A percentile compares a stretch with the other conserved stretches of the same genome.
These are phyloP conservation scores for Notarius quadriscutis DNA, from an alignment of 2,113 vertebrate genomes.

Conservation along the genomic window DNA sequence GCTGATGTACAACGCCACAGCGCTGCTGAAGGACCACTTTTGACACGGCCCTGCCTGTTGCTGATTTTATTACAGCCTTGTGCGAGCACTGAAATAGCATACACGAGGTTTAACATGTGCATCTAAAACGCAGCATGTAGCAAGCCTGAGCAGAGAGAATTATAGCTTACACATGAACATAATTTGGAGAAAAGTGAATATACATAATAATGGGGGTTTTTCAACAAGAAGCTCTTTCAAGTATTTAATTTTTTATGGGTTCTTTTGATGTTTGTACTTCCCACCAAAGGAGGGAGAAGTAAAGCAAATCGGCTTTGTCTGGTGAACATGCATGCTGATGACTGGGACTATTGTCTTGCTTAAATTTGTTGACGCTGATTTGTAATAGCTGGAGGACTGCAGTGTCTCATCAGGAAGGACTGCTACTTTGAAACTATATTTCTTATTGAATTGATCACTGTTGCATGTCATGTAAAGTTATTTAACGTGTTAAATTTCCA, in stretches of 20 bases:
- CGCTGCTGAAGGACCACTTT: background rate
- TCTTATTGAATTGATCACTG: background rate
- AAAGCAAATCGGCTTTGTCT: background rate
- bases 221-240: background rate
- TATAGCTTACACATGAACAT: conserved; percentile 26
- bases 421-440: background rate
- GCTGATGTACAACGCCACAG: conserved; percentile 24
- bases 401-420: background rate
- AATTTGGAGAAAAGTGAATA: conserved; percentile 10
- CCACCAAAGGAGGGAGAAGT: background rate
- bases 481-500: background rate
- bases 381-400: background rate
- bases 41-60: conserved; percentile 30
- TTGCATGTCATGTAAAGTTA: background rate
- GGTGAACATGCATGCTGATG: background rate
- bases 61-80: conserved; percentile 32
- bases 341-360: background rate
- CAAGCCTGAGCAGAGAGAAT: conserved; percentile 8
- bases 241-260: background rate
- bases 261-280: conserved; percentile 14
- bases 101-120: background rate
- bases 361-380: background rate
- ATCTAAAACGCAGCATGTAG: background rate
- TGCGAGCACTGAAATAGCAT: conserved; percentile 5
- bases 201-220: background rate